These are phyloP conservation scores for Muscicapa adusta DNA, from an alignment of 2,113 vertebrate species.

Conservation along the genomic window DNA sequence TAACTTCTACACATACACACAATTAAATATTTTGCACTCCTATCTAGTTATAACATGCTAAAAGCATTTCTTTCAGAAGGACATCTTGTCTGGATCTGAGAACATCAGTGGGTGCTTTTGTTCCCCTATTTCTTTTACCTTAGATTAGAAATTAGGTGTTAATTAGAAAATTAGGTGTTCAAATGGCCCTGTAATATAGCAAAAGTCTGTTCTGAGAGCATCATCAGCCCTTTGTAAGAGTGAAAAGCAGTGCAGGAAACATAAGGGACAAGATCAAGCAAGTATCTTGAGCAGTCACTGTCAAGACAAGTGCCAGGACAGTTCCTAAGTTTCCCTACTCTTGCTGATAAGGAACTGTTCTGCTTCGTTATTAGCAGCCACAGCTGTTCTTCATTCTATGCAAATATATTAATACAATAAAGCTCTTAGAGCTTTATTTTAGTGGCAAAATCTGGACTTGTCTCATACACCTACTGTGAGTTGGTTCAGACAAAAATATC, in stretches of 20 bases:
- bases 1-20: neutral
- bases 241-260: neutral
- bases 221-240: neutral
- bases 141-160: neutral
- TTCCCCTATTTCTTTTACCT: neutral
- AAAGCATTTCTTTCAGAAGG: neutral
- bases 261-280: neutral
- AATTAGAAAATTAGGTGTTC: neutral
- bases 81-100: neutral
- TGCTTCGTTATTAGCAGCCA: neutral
- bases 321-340: neutral
- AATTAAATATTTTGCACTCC: neutral
- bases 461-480: neutral
- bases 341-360: neutral
- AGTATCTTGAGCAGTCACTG: accelerated
- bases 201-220: neutral
- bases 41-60: neutral
- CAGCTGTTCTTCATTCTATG: neutral
- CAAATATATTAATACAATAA: neutral
- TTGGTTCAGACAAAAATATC: neutral
- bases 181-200: neutral
- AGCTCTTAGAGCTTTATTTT: neutral
- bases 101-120: neutral
- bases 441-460: neutral
- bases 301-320: neutral